Percentiles rank a stretch among this genome's conserved stretches.
phyloP scores from a whole-genome alignment of 92 coral and sea anemone species.

The Pocillopora meandrina region DNA sequence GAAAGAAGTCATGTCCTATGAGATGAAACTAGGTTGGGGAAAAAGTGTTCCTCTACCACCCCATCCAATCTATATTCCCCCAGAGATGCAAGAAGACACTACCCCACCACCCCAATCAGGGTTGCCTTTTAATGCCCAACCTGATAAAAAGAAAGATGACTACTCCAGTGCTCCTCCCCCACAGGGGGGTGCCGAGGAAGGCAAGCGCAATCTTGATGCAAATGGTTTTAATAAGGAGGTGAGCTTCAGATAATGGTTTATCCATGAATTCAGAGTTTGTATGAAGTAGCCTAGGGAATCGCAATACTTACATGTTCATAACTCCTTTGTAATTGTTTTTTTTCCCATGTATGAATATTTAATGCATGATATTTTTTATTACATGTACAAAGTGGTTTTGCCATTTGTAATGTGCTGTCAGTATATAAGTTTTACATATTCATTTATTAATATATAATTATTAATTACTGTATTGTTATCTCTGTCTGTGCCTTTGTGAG shows the following conservation, averaged over 20 bases:
- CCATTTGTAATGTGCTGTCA: neutral
- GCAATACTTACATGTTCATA: too few species aligned
- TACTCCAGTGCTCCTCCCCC: slow-evolving; percentile 57
- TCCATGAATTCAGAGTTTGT: neutral
- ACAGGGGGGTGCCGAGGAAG: slow-evolving; percentile 46
- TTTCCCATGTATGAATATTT: too few species aligned
- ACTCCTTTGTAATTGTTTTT: too few species aligned
- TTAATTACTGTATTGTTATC: neutral
- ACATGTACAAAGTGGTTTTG: neutral
- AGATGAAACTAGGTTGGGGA: slow-evolving; percentile 99
- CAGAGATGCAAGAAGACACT: slow-evolving; percentile 96
- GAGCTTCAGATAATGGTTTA: slow-evolving; percentile 9
- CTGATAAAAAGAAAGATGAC: slow-evolving; percentile 62
- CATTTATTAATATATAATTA: neutral
- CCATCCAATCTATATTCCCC: slow-evolving; percentile 98
- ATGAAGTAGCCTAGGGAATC: neutral
- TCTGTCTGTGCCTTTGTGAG: neutral
- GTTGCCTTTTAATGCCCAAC: slow-evolving; percentile 94
- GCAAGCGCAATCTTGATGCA: slow-evolving; percentile 62
- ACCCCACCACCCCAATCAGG: slow-evolving; percentile 99
- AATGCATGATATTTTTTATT: too few species aligned
- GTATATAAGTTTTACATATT: neutral
- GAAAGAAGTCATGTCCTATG: slow-evolving; percentile 92
- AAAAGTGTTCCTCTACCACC: slow-evolving; percentile 99
- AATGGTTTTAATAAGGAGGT: slow-evolving; percentile 95